A percentile compares a stretch with the other conserved stretches of the same genome.
Conservation (phyloP, 2,797 vertebrate species). For the Danio tinwini region DNA sequence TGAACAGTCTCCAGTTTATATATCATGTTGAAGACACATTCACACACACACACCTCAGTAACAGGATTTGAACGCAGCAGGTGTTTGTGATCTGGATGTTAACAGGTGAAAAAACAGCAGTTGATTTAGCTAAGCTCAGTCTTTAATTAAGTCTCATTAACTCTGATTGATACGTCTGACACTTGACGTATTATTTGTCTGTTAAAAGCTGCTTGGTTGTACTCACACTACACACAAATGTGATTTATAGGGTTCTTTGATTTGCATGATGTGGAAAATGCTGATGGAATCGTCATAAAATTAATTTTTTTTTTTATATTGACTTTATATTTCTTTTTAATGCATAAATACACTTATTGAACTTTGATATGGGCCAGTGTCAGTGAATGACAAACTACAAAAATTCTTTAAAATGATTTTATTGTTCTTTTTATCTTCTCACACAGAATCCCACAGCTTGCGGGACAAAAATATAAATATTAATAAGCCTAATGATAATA, state of each 20-base stretch:
- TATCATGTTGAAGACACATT: neutral
- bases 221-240: neutral
- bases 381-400: no score
- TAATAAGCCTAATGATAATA: no score
- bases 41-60: neutral
- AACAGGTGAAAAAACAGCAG: conserved; percentile 32
- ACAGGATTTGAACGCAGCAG: conserved; percentile 11
- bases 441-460: no score
- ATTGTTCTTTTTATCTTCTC: no score
- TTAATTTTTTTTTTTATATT: no score
- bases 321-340: no score
- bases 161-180: neutral
- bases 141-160: conserved; percentile 33
- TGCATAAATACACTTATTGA: no score
- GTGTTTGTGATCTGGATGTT: conserved; percentile 3
- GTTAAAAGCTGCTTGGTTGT: neutral
- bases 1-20: neutral
- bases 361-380: no score
- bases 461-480: no score
- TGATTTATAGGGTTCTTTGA: neutral
- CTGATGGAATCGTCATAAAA: no score
- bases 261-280: no score
- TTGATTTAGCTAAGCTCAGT: neutral
- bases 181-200: neutral
- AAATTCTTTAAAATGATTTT: no score